A percentile compares a stretch with the other conserved stretches of the same genome.
phyloP scores from a whole-genome alignment of 2,888 invertebrate species.

The Argyresthia albistria region DNA sequence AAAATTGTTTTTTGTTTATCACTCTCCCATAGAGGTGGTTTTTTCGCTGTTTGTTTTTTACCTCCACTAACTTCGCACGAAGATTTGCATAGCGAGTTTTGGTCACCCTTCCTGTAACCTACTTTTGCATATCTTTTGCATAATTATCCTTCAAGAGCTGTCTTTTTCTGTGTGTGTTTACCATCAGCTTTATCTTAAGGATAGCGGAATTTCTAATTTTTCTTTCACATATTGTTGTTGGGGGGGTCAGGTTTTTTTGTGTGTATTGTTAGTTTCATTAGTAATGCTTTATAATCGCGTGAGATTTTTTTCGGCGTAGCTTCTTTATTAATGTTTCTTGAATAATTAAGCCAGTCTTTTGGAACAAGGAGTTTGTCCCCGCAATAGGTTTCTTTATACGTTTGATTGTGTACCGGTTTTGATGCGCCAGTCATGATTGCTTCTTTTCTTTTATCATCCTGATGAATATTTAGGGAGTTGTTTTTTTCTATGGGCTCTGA shows the following conservation, averaged over 20 bases:
- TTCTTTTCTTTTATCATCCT: slow-evolving; percentile 36
- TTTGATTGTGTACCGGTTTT: slow-evolving; percentile 67
- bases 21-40: slow-evolving; percentile 58
- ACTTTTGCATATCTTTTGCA: slow-evolving; percentile 51
- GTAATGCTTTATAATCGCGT: slow-evolving; percentile 51
- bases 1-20: slow-evolving; percentile 63
- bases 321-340: slow-evolving; percentile 29
- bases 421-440: slow-evolving; percentile 55
- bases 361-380: slow-evolving; percentile 60
- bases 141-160: slow-evolving; percentile 50
- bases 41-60: slow-evolving; percentile 64
- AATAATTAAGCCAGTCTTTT: slow-evolving; percentile 50
- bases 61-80: slow-evolving; percentile 56
- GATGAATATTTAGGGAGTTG: slow-evolving; percentile 44
- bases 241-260: slow-evolving; percentile 58
- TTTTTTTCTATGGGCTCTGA: slow-evolving; percentile 39
- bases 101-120: slow-evolving; percentile 30
- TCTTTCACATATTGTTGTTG: slow-evolving; percentile 45
- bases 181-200: slow-evolving; percentile 62
- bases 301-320: slow-evolving; percentile 27
- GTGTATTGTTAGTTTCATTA: slow-evolving; percentile 49
- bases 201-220: slow-evolving; percentile 48
- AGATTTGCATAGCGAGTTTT: slow-evolving; percentile 66
- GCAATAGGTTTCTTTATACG: slow-evolving; percentile 52
- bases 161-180: slow-evolving; percentile 52